These are phyloP conservation scores for Clarias gariepinus DNA, from an alignment of 2,113 vertebrate species.

Conservation along the genomic window DNA sequence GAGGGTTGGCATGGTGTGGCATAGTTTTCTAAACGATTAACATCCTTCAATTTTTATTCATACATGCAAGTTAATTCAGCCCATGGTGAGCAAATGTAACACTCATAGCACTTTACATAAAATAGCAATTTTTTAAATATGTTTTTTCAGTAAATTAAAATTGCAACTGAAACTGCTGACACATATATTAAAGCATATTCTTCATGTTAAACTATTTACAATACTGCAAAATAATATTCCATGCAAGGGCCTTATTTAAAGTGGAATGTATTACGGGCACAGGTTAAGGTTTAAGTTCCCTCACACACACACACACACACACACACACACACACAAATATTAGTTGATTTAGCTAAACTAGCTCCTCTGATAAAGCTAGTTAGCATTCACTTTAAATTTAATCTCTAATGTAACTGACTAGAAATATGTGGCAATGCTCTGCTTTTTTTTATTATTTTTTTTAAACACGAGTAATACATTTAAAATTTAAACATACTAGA, in stretches of 20 bases:
- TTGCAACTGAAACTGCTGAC: not conserved
- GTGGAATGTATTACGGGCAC: slow-evolving; percentile 7
- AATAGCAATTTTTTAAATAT: not conserved
- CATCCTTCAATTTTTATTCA: not conserved
- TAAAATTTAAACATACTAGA: not conserved
- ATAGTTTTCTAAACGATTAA: slow-evolving; percentile 15
- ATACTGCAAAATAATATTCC: not conserved
- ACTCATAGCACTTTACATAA: slow-evolving; percentile 15
- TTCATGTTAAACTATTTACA: not conserved
- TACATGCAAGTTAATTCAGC: not conserved
- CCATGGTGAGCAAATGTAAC: not conserved
- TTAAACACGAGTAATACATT: not conserved
- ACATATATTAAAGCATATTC: not conserved
- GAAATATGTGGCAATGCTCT: not conserved
- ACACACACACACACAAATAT: too few relatives aligned
- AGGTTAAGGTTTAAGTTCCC: not conserved
- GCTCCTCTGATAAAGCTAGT: not conserved
- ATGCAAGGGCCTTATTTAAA: not conserved
- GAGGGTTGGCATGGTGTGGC: slow-evolving; percentile 21
- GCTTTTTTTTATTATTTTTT: not conserved
- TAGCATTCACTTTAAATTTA: not conserved
- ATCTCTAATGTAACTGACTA: not conserved
- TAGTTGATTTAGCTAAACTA: not conserved
- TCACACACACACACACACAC: not conserved
- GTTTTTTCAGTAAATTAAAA: not conserved